Evolutionary conservation across 2,113 vertebrate species (phyloP).

Genomic region (Dendropsophus ebraccatus): DNA sequence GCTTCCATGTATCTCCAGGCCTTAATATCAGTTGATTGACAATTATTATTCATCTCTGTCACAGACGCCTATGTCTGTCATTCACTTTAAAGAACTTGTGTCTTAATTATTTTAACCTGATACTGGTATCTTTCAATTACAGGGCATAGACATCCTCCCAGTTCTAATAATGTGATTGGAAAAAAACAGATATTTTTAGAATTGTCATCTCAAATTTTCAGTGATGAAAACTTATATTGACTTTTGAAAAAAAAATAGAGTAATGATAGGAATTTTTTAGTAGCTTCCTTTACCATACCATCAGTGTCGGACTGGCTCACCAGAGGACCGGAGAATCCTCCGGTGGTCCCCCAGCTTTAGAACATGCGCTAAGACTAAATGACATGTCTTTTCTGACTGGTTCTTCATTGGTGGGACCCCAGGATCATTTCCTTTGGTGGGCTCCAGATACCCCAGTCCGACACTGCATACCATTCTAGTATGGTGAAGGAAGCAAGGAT

Average conservation of each 20-base stretch:
- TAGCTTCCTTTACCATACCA: too few species aligned
- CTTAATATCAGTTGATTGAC: background rate
- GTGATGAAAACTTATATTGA: background rate
- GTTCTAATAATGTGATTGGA: background rate
- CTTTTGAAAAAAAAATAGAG: too few species aligned
- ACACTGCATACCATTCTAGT: background rate
- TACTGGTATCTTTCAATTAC: constrained; percentile 9
- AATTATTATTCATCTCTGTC: background rate
- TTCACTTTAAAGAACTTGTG: background rate
- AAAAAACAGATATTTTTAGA: background rate
- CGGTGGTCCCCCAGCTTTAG: too few species aligned
- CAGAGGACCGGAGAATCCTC: too few species aligned
- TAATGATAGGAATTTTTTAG: too few species aligned
- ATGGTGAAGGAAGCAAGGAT: background rate
- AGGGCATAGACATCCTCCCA: background rate
- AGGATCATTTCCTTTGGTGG: too few species aligned
- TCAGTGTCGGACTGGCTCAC: too few species aligned
- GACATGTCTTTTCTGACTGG: too few species aligned
- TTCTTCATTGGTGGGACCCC: too few species aligned
- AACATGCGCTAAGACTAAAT: too few species aligned
- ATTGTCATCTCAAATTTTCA: constrained; percentile 3
- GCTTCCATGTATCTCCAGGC: background rate
- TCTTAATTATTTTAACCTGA: constrained; percentile 25
- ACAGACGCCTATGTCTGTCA: background rate
- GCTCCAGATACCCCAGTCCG: too few species aligned